Conservation (phyloP, 1,140 invertebrate species). For the Hypothenemus hampei region DNA sequence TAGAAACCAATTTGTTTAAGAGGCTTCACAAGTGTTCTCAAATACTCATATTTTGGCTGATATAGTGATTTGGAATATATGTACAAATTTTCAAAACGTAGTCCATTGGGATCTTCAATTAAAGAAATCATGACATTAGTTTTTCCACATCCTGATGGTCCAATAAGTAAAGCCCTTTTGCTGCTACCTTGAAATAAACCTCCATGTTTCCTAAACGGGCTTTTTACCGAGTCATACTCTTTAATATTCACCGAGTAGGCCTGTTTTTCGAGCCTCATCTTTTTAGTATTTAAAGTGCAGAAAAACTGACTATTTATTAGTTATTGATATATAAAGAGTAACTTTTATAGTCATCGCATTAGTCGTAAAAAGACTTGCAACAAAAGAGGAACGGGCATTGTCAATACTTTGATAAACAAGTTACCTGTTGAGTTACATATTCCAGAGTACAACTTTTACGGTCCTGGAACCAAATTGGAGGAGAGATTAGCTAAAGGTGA, state of each 20-base stretch:
- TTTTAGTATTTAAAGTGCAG: neutral
- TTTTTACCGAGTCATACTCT: neutral
- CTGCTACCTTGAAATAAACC: neutral
- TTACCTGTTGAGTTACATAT: constrained; percentile 13
- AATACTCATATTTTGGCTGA: constrained; percentile 42
- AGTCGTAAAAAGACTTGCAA: no score
- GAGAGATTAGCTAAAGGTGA: constrained; percentile 4
- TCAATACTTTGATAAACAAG: constrained; percentile 15
- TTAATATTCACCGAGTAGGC: neutral
- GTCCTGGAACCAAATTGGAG: constrained; percentile 14
- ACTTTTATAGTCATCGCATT: no score
- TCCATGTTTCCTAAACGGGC: constrained; percentile 1
- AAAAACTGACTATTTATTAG: neutral
- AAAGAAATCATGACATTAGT: constrained; percentile 41
- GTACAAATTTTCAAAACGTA: constrained; percentile 44
- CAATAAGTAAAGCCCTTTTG: constrained; percentile 35
- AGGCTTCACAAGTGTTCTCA: constrained; percentile 33
- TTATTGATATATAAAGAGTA: neutral
- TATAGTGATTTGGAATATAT: constrained; percentile 44
- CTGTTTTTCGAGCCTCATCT: neutral
- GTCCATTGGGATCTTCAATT: constrained; percentile 39
- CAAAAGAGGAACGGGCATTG: constrained; percentile 3
- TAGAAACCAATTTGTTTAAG: constrained; percentile 36
- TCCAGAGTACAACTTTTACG: constrained; percentile 12
- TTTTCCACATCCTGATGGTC: constrained; percentile 42